A percentile compares a stretch with the other conserved stretches of the same genome.
phyloP scores from a whole-genome alignment of 2,113 vertebrate species.

The Gymnocephalus cernua region DNA sequence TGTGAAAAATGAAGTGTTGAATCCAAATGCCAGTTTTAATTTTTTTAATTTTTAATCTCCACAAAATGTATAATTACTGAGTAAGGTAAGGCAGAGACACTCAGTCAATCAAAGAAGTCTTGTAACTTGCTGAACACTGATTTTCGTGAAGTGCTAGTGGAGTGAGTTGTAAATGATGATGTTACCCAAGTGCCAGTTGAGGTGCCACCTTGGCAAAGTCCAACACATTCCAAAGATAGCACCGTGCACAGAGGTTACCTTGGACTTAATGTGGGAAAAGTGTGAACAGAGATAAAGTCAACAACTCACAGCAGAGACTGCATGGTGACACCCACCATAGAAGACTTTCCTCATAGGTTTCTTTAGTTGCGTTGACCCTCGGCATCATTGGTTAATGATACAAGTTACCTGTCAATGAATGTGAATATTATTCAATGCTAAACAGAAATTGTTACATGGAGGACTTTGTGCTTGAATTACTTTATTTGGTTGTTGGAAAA shows the following conservation, averaged over 20 bases:
- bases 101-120: conserved; percentile 7
- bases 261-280: conserved; percentile 12
- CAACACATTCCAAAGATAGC: conserved; percentile 83
- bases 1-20: conserved; percentile 58
- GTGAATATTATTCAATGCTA: conserved; percentile 48
- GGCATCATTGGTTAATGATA: conserved; percentile 15
- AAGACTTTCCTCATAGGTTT: not conserved
- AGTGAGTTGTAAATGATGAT: conserved; percentile 40
- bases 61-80: conserved; percentile 43
- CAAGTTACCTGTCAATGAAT: conserved; percentile 33
- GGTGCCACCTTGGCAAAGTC: conserved; percentile 47
- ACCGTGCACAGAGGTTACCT: conserved; percentile 21
- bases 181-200: conserved; percentile 67
- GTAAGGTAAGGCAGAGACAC: not conserved
- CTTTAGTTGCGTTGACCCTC: not conserved
- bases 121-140: conserved; percentile 8
- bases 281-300: conserved; percentile 43
- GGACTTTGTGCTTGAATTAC: conserved; percentile 26
- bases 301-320: conserved; percentile 1
- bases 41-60: conserved; percentile 41
- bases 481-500: conserved; percentile 24
- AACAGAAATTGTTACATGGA: conserved; percentile 55
- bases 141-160: not conserved
- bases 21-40: conserved; percentile 57
- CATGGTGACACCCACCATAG: not conserved